A percentile compares a stretch with the other conserved stretches of the same genome.
Conservation (phyloP, 2,113 vertebrate species). For the Mellivora capensis region DNA sequence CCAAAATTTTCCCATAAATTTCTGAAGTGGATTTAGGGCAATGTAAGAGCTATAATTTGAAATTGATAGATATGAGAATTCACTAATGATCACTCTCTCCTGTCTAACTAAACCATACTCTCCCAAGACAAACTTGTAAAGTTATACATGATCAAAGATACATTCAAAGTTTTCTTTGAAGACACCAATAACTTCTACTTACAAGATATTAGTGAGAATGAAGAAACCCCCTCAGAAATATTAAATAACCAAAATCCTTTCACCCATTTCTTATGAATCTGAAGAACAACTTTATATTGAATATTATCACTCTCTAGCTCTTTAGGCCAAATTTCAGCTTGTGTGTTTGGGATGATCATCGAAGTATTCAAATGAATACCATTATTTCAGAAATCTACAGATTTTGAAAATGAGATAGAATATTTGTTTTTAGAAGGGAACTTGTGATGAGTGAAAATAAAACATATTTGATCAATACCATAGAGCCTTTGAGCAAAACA, state of each 20-base stretch:
- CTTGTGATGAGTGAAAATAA: neutral
- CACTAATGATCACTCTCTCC: neutral
- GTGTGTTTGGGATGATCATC: neutral
- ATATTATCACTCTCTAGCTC: neutral
- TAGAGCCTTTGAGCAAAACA: neutral
- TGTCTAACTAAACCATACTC: neutral
- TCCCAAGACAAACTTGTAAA: conserved; percentile 1
- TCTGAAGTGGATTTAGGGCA: neutral
- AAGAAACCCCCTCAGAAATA: neutral
- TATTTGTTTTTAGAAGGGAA: neutral
- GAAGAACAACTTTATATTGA: neutral
- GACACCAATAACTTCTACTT: neutral
- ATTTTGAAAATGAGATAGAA: neutral
- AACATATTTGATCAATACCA: neutral
- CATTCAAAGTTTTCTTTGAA: neutral
- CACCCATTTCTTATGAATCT: neutral
- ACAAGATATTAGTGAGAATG: neutral
- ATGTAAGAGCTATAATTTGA: neutral
- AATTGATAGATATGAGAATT: neutral
- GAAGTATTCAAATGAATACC: neutral
- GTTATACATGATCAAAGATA: conserved; percentile 6
- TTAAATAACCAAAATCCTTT: neutral
- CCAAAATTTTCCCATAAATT: neutral
- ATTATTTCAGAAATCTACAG: neutral
- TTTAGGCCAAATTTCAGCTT: neutral